Evolutionary conservation across 1,140 invertebrate genomes (phyloP), one percentile per base, ranked within the genome.

Genomic region (Zaprionus ghesquierei): DNA sequence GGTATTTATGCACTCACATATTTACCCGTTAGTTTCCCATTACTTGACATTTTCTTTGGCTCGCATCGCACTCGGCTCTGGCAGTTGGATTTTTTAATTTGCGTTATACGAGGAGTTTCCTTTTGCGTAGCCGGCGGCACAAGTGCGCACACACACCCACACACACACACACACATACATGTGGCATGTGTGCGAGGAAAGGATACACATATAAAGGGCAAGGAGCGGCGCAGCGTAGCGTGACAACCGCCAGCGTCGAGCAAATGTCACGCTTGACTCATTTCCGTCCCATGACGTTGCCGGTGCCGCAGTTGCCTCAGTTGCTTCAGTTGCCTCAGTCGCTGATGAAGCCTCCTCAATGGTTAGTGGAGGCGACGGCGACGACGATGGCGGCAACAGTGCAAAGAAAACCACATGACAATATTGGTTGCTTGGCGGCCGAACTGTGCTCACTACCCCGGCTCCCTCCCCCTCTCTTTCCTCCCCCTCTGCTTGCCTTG

Each of bases 191-290:
- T n/a, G 35, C 5, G 29, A 41, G 55, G 15, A 69, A 51, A 41
- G 65, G 65, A 69, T 69, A 25, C 18, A 35, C 25, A 15, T 53
- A 65, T 78, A 75, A 77, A 78, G 77, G 64, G 73, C 60, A 76
- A 69, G 69, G 35, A 60, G 75, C 56, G 38, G 79, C 66, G 75
- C 80, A 82, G 80, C 64, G 81, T 77, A 80, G 81, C 81, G 77
- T 84, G 77, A 84, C 81, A 72, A 85, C 78, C 81, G 81, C 81
- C 75, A 81, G 82, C 81, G 84, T 71, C 69, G 69, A 89, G 84
- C 84, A 89, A 89, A 89, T 89, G 84, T 89, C 84, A 89, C 84
- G 84, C 84, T 89, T 89, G 80, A 89, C 84, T 89, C 85, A 89
- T 89, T 89, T 89, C 84, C 84, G 84, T 89, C 84, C 84, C 85